phyloP scores from a whole-genome alignment of 2,888 invertebrate species.

The Perithous albicinctus region DNA sequence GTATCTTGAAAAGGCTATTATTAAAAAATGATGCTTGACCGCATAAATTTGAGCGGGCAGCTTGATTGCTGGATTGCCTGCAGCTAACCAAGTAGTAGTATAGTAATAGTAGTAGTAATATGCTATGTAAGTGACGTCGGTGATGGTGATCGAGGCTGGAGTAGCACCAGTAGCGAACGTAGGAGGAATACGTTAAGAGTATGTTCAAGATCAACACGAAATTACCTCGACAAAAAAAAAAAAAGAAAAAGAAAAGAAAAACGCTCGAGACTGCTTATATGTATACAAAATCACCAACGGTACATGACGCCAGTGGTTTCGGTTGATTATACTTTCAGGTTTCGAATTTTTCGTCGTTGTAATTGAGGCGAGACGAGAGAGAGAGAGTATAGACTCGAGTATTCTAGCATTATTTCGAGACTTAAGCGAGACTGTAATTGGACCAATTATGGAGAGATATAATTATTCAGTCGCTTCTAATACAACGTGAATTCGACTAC shows the following conservation, averaged over 20 bases:
- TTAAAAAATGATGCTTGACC: constrained; percentile 59
- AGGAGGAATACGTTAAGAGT: neutral
- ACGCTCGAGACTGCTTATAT: no score
- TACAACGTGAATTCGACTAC: neutral
- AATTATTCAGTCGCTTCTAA: neutral
- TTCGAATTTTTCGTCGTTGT: constrained; percentile 36
- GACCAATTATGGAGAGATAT: constrained; percentile 1
- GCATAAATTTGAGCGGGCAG: constrained; percentile 62
- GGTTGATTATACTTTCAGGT: constrained; percentile 8
- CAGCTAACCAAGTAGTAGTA: neutral
- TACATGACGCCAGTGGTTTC: neutral
- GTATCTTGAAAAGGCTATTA: constrained; percentile 50
- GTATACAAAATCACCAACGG: neutral
- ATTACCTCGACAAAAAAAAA: constrained; percentile 48
- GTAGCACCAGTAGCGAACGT: constrained; percentile 6
- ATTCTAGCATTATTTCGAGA: constrained; percentile 7
- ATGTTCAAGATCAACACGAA: constrained; percentile 23
- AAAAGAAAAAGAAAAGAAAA: no score
- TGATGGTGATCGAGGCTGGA: neutral
- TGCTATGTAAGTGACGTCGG: neutral
- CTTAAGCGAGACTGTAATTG: constrained; percentile 17
- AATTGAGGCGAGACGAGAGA: constrained; percentile 5
- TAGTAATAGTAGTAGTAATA: neutral
- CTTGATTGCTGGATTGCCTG: constrained; percentile 56
- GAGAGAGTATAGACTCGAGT: neutral